A percentile compares a stretch with the other conserved stretches of the same genome.
Evolutionary conservation across 2,113 vertebrate species (phyloP).

Genomic region (Mungos mungo): DNA sequence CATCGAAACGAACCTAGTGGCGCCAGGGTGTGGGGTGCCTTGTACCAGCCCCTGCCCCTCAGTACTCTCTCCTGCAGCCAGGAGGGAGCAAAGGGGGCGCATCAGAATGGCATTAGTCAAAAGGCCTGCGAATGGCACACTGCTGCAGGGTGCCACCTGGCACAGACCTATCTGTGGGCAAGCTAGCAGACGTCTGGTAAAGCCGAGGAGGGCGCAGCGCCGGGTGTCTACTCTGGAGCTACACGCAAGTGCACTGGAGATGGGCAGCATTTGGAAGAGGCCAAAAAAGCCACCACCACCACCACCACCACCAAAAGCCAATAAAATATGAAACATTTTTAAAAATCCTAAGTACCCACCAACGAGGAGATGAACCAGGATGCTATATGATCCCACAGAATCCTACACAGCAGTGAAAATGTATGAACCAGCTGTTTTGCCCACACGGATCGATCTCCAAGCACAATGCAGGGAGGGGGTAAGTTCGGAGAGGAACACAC

Average conservation of each 20-base stretch:
- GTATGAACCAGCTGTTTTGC: background rate
- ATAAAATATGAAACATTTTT: background rate
- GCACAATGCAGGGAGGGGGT: accelerated
- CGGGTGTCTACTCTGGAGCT: background rate
- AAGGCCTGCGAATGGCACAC: background rate
- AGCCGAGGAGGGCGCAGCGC: background rate
- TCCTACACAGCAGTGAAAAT: background rate
- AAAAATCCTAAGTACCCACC: background rate
- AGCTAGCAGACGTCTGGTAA: background rate
- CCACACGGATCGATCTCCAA: background rate
- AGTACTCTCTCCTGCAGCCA: background rate
- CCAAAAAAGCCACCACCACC: background rate
- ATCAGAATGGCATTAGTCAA: background rate
- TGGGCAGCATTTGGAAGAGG: accelerated
- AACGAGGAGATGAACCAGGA: background rate
- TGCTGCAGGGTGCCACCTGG: background rate
- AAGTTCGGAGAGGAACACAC: background rate
- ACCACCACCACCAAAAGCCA: background rate
- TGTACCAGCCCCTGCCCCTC: background rate
- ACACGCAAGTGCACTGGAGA: background rate
- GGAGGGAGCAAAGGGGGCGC: background rate
- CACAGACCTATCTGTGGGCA: background rate
- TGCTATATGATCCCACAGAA: background rate
- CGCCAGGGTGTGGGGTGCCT: background rate
- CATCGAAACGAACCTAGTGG: background rate